Percentiles rank a stretch among this genome's conserved stretches.
These are phyloP conservation scores for Mya arenaria DNA, from an alignment of 1,140 invertebrate genomes.

Conservation along the genomic window DNA sequence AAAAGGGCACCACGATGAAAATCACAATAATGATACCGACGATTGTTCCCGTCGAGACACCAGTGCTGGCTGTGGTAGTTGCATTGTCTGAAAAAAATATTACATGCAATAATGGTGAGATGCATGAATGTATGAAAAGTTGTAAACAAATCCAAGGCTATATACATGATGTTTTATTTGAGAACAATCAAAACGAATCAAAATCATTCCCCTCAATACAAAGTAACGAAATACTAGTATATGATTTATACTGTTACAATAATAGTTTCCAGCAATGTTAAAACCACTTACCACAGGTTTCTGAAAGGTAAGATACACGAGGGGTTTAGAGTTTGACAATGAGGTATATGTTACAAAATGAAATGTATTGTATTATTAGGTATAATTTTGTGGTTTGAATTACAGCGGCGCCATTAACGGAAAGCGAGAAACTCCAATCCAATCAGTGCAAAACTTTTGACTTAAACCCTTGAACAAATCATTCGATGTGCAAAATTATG, in stretches of 20 bases:
- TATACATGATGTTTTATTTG: neutral
- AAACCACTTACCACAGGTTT: neutral
- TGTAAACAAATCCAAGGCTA: neutral
- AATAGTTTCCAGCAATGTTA: neutral
- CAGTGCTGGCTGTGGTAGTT: neutral
- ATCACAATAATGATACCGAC: slow-evolving; percentile 36
- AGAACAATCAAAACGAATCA: neutral
- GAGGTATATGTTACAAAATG: too few species aligned
- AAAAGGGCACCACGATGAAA: too few species aligned
- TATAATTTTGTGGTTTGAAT: too few species aligned
- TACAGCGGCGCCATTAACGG: too few species aligned
- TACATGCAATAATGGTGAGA: neutral
- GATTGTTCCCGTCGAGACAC: slow-evolving; percentile 10
- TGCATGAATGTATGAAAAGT: neutral
- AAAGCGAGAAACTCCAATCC: too few species aligned
- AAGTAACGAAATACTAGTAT: neutral
- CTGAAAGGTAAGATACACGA: neutral
- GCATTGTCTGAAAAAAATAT: neutral
- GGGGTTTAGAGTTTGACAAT: neutral
- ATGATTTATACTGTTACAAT: neutral
- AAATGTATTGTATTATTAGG: too few species aligned
- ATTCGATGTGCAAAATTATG: too few species aligned
- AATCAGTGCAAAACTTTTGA: neutral
- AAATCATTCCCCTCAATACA: neutral
- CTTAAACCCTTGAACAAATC: too few species aligned